phyloP scores from a whole-genome alignment of 2,888 invertebrate species.

The Argyresthia goedartella region DNA sequence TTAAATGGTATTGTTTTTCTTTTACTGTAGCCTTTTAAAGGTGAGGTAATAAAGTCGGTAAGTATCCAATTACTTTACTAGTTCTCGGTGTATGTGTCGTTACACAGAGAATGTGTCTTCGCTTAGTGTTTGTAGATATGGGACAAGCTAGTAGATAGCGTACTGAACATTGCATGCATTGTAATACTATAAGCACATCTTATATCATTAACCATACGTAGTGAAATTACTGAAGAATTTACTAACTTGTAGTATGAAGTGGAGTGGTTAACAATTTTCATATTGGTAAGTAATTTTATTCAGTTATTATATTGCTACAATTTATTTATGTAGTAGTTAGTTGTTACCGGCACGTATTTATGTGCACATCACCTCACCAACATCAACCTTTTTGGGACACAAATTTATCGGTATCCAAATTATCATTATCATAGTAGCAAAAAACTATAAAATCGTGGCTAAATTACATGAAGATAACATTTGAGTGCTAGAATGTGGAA shows the following conservation, averaged over 20 bases:
- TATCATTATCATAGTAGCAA: too few species aligned
- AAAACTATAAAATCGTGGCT: not conserved
- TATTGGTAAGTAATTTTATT: constrained; percentile 47
- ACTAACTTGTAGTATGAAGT: constrained; percentile 21
- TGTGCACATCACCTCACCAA: constrained; percentile 5
- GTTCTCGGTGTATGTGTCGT: constrained; percentile 21
- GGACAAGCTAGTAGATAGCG: too few species aligned
- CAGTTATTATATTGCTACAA: constrained; percentile 24
- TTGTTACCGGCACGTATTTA: constrained; percentile 8
- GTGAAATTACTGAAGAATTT: not conserved
- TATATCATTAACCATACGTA: too few species aligned
- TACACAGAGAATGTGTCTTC: constrained; percentile 18
- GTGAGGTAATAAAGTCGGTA: constrained; percentile 57
- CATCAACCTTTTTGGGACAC: constrained; percentile 1
- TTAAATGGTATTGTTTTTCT: constrained; percentile 40
- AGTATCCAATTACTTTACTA: constrained; percentile 29
- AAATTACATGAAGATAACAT: too few species aligned
- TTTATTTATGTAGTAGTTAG: constrained; percentile 17
- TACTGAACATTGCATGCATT: too few species aligned
- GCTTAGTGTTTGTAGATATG: constrained; percentile 39
- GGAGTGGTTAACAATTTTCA: constrained; percentile 28
- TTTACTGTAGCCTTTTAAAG: constrained; percentile 51
- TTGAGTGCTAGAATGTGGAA: not conserved
- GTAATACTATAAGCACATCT: too few species aligned
- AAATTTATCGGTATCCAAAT: too few species aligned